phyloP scores from a whole-genome alignment of 1,140 invertebrate genomes.

The Aethina tumida region DNA sequence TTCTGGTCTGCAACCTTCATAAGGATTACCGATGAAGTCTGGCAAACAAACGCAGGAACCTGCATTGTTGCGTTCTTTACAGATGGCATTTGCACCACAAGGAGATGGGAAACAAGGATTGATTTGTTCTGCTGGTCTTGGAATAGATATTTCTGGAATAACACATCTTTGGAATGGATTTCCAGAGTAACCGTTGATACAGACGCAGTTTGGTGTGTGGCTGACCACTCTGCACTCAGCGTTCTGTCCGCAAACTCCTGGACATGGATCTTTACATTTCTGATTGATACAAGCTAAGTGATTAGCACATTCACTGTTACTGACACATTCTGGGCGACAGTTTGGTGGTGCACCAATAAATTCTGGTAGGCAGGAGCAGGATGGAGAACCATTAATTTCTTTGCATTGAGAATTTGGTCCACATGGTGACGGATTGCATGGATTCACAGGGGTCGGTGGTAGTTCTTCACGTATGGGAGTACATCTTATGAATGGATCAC shows the following conservation, averaged over 20 bases:
- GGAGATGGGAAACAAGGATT: slow-evolving; percentile 51
- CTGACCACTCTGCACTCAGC: slow-evolving; percentile 72
- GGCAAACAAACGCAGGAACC: slow-evolving; percentile 56
- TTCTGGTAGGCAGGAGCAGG: slow-evolving; percentile 69
- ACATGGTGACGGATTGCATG: slow-evolving; percentile 75
- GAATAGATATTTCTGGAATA: slow-evolving; percentile 17
- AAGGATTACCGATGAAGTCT: slow-evolving; percentile 63
- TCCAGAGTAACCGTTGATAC: slow-evolving; percentile 62
- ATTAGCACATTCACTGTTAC: slow-evolving; percentile 66
- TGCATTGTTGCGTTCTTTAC: slow-evolving; percentile 46
- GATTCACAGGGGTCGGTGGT: slow-evolving; percentile 38
- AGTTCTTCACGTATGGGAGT: slow-evolving; percentile 34
- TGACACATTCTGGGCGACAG: slow-evolving; percentile 70
- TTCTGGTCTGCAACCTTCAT: slow-evolving; percentile 55
- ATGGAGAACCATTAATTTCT: slow-evolving; percentile 64
- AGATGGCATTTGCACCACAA: slow-evolving; percentile 56
- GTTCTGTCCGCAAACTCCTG: slow-evolving; percentile 67
- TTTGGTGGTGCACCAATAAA: slow-evolving; percentile 76
- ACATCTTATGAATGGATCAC: slow-evolving; percentile 69
- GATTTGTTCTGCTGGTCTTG: slow-evolving; percentile 31
- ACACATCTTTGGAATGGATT: slow-evolving; percentile 55
- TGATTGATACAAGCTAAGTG: slow-evolving; percentile 71
- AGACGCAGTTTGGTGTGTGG: slow-evolving; percentile 73
- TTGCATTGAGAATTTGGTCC: slow-evolving; percentile 71
- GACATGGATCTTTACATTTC: slow-evolving; percentile 76